A percentile compares a stretch with the other conserved stretches of the same genome.
Evolutionary conservation across 2,888 invertebrate species (phyloP).

Genomic region (Euplexia lucipara): DNA sequence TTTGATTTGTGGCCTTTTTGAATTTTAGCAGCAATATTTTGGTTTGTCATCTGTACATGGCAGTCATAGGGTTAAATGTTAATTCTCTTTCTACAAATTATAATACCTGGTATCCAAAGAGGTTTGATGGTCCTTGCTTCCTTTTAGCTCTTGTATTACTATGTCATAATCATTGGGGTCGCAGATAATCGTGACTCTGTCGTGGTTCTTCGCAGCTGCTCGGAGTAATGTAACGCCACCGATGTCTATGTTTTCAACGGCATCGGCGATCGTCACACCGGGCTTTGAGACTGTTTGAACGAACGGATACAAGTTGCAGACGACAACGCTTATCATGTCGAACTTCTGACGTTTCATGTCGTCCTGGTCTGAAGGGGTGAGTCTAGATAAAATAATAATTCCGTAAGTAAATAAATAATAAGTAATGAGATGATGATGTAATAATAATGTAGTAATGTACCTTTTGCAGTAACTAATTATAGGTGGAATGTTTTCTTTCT

Average conservation of each 20-base stretch:
- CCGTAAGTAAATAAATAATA: too few species aligned
- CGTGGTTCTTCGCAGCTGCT: conserved; percentile 99
- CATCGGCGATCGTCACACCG: conserved; percentile 95
- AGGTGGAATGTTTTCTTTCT: too few species aligned
- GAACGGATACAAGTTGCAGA: conserved; percentile 99
- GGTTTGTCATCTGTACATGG: too few species aligned
- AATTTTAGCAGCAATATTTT: too few species aligned
- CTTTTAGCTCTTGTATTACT: conserved; percentile 94
- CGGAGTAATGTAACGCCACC: conserved; percentile 98
- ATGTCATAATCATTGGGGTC: conserved; percentile 97
- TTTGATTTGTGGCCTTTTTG: too few species aligned
- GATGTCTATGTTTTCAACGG: conserved; percentile 99
- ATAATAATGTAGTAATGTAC: too few species aligned
- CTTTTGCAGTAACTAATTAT: too few species aligned
- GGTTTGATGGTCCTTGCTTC: conserved; percentile 93
- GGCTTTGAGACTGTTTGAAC: conserved; percentile 96
- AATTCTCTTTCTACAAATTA: not conserved
- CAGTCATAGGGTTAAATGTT: too few species aligned
- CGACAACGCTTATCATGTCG: conserved; percentile 96
- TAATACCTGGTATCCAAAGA: conserved; percentile 92
- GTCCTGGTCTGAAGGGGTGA: conserved; percentile 94
- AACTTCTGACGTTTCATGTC: conserved; percentile 96
- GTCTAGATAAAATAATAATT: conserved; percentile 78
- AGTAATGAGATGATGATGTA: too few species aligned
- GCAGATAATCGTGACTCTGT: conserved; percentile 97